Evolutionary conservation across 2,888 invertebrate genomes (phyloP).

Genomic region (Amblyjoppa fuscipennis): DNA sequence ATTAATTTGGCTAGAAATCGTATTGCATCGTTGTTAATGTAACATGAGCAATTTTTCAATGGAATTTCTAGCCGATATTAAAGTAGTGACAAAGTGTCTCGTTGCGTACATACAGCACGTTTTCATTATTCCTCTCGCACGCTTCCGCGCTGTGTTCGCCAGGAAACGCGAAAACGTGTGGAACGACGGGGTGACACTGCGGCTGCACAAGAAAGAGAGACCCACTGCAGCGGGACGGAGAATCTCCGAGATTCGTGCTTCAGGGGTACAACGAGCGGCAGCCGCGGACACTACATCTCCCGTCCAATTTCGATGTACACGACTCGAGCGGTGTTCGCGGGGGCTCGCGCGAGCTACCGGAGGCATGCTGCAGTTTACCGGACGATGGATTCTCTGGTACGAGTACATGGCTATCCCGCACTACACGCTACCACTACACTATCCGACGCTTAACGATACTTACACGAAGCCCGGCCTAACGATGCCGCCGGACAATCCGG

Average conservation of each 20-base stretch:
- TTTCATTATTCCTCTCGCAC: conserved; percentile 58
- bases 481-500: conserved; percentile 29
- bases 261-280: conserved; percentile 46
- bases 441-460: conserved; percentile 10
- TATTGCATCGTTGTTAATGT: neutral
- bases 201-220: conserved; percentile 51
- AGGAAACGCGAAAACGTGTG: conserved; percentile 62
- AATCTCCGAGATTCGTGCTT: conserved; percentile 65
- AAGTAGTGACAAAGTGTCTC: neutral
- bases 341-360: conserved; percentile 55
- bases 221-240: conserved; percentile 40
- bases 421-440: conserved; percentile 51
- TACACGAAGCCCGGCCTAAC: conserved; percentile 1
- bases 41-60: neutral
- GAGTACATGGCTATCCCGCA: conserved; percentile 32
- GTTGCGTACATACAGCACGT: conserved; percentile 1
- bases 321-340: conserved; percentile 75
- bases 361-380: conserved; percentile 65
- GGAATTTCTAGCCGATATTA: neutral
- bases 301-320: conserved; percentile 83
- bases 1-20: no score
- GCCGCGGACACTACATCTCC: conserved; percentile 83
- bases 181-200: conserved; percentile 61
- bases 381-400: conserved; percentile 62
- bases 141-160: conserved; percentile 52